Percentiles rank a stretch among this genome's conserved stretches.
These are phyloP conservation scores for Murina feae DNA, from an alignment of 2,113 vertebrate species.

Conservation along the genomic window DNA sequence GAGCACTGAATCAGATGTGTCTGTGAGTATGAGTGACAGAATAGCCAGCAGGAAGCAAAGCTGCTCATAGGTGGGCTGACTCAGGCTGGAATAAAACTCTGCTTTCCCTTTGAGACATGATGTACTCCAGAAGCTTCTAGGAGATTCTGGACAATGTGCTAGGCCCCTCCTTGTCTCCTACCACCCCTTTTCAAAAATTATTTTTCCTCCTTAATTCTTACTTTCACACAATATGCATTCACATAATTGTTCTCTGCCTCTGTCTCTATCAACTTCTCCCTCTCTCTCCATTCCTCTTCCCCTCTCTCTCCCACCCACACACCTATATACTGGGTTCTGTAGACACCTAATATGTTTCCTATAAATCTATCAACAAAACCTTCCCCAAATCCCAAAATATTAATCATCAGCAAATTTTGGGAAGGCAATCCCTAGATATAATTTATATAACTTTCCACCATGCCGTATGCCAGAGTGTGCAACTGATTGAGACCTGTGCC, in stretches of 20 bases:
- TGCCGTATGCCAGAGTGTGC: background rate
- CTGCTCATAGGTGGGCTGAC: background rate
- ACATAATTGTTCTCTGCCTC: background rate
- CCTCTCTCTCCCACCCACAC: background rate
- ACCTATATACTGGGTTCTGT: background rate
- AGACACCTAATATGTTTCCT: background rate
- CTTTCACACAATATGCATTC: background rate
- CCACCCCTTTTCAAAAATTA: background rate
- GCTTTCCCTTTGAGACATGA: background rate
- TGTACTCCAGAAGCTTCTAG: slow-evolving; percentile 28
- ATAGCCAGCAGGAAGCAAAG: background rate
- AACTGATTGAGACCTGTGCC: background rate
- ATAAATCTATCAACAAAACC: background rate
- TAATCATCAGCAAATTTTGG: background rate
- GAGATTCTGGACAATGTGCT: background rate
- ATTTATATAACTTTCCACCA: background rate
- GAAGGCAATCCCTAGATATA: background rate
- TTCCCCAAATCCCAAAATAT: background rate
- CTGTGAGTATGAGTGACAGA: background rate
- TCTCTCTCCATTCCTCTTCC: background rate
- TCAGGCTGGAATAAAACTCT: background rate
- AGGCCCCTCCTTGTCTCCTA: background rate
- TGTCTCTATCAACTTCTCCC: background rate
- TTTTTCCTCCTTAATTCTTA: background rate
- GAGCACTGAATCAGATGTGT: slow-evolving; percentile 14